phyloP scores from a whole-genome alignment of 1,140 invertebrate genomes.

The Macrostomum lignano region DNA sequence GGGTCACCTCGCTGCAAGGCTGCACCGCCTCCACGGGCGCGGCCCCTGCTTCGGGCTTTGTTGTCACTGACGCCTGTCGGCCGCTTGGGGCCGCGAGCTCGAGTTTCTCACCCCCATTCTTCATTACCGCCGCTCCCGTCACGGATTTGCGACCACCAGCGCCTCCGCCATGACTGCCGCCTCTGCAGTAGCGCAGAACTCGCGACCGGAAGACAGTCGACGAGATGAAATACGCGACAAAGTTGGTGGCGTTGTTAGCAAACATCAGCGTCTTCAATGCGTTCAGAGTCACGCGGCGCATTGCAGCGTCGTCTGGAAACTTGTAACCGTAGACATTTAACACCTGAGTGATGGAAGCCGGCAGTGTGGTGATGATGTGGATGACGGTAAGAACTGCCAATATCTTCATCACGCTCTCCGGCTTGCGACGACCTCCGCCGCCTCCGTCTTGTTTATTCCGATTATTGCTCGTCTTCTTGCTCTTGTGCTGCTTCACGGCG shows the following conservation, averaged over 20 bases:
- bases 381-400: background rate
- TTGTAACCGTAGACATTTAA: background rate
- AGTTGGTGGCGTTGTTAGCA: conserved; percentile 2
- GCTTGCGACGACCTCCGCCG: background rate
- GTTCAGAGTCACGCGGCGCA: background rate
- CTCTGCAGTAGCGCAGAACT: too few species aligned
- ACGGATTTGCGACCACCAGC: too few species aligned
- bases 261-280: conserved; percentile 3
- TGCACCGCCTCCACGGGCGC: too few species aligned
- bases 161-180: too few species aligned
- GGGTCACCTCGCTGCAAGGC: too few species aligned
- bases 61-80: too few species aligned
- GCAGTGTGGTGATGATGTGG: background rate
- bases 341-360: background rate
- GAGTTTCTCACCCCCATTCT: too few species aligned
- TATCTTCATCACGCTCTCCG: background rate
- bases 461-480: background rate
- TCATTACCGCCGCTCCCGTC: too few species aligned
- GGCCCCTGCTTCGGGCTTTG: too few species aligned
- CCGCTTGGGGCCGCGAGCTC: too few species aligned
- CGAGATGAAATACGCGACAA: conserved; percentile 2
- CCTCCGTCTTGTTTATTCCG: background rate
- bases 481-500: background rate
- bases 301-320: background rate
- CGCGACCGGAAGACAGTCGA: background rate